A percentile compares a stretch with the other conserved stretches of the same genome.
Evolutionary conservation across 2,113 vertebrate genomes (phyloP).

Genomic region (Toxotes jaculatrix): DNA sequence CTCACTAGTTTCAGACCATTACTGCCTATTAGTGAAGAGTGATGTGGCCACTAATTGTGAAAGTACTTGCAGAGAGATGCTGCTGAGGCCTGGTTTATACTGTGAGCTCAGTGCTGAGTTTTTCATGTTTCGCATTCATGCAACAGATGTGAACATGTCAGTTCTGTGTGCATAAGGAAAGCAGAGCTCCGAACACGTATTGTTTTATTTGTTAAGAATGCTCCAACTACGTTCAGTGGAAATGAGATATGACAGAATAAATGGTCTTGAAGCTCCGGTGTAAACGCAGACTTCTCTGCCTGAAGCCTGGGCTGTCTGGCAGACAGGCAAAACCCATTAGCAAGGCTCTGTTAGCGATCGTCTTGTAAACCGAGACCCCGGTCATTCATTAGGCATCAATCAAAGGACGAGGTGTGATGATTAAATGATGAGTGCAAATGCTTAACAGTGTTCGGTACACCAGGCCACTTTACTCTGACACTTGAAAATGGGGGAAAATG

Average conservation of each 20-base stretch:
- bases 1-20: conserved; percentile 9
- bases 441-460: conserved; percentile 66
- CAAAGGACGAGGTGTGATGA: conserved; percentile 88
- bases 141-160: background rate
- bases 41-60: conserved; percentile 79
- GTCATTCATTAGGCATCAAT: conserved; percentile 90
- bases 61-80: conserved; percentile 51
- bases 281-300: conserved; percentile 16
- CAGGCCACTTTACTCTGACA: conserved; percentile 72
- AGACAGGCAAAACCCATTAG: conserved; percentile 86
- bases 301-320: conserved; percentile 31
- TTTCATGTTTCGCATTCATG: background rate
- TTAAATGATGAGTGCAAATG: conserved; percentile 87
- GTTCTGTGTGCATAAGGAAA: background rate
- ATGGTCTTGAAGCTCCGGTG: conserved; percentile 4
- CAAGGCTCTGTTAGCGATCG: conserved; percentile 91
- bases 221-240: background rate
- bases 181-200: background rate
- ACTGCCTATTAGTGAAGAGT: conserved; percentile 75
- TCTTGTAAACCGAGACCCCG: conserved; percentile 89
- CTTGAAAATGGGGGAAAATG: conserved; percentile 67
- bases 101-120: background rate
- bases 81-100: conserved; percentile 13
- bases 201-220: background rate
- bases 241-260: conserved; percentile 13